A percentile compares a stretch with the other conserved stretches of the same genome.
Evolutionary conservation across 2,113 vertebrate genomes (phyloP).

Genomic region (Amblyornis subalaris): DNA sequence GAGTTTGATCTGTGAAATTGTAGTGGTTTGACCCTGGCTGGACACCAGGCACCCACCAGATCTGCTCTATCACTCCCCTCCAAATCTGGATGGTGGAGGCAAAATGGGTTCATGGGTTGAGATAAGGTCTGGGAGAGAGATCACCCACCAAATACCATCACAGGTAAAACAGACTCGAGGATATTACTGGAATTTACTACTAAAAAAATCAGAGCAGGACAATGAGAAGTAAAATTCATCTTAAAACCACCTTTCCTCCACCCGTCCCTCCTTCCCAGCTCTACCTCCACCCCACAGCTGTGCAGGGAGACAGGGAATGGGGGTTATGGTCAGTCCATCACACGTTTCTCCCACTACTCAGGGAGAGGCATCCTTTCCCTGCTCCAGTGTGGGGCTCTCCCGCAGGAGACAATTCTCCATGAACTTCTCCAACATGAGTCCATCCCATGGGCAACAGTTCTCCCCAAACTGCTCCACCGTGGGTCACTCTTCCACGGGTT

Average conservation of each 20-base stretch:
- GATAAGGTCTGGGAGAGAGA: not conserved
- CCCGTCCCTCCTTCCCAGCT: not conserved
- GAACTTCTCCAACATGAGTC: not conserved
- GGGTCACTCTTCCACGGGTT: not conserved
- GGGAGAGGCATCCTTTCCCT: not conserved
- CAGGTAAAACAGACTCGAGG: not conserved
- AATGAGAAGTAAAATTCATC: not conserved
- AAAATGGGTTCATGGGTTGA: not conserved
- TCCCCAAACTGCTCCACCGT: not conserved
- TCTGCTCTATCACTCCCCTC: not conserved
- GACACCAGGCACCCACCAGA: not conserved
- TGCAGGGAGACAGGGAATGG: not conserved
- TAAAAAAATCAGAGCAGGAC: not conserved
- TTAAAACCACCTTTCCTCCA: not conserved
- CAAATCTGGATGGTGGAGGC: not conserved
- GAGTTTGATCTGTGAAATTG: not conserved
- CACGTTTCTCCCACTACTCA: not conserved
- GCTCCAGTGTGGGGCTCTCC: not conserved
- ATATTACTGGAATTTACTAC: not conserved
- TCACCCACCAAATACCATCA: not conserved
- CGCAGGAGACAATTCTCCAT: not conserved
- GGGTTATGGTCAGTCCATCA: not conserved
- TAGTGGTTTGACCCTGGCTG: not conserved
- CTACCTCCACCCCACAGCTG: not conserved
- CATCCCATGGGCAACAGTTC: not conserved